Conservation (phyloP, 1,140 invertebrate species). For the Cydia amplana region DNA sequence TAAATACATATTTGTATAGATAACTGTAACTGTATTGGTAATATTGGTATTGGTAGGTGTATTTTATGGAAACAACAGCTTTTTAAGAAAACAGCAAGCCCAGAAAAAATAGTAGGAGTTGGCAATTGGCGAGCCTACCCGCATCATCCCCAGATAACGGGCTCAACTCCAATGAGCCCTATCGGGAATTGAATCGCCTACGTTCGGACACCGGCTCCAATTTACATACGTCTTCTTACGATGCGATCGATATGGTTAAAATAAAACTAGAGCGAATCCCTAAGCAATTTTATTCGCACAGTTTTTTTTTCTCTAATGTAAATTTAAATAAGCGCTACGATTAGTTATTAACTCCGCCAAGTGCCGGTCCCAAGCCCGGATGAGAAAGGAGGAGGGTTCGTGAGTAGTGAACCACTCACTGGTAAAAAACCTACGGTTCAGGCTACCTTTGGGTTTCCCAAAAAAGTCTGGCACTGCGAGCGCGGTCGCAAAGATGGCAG, state of each 20-base stretch:
- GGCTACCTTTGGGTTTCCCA: too few species aligned
- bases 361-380: too few species aligned
- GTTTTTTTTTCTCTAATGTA: background rate
- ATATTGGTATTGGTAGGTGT: too few species aligned
- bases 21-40: too few species aligned
- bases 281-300: background rate
- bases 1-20: too few species aligned
- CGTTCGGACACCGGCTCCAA: conserved; percentile 8
- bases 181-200: conserved; percentile 63
- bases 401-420: too few species aligned
- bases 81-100: background rate
- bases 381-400: too few species aligned
- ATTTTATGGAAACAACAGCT: too few species aligned
- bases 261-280: background rate
- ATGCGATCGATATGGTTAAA: conserved; percentile 21
- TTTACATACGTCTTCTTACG: conserved; percentile 16
- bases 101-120: conserved; percentile 40
- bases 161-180: conserved; percentile 57
- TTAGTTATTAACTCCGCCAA: too few species aligned
- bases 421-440: too few species aligned
- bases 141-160: conserved; percentile 52
- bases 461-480: too few species aligned
- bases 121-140: conserved; percentile 35
- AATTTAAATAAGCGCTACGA: background rate
- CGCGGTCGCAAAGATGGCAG: too few species aligned